Conservation (phyloP, 2,113 vertebrate genomes). For the Phoxinus phoxinus region DNA sequence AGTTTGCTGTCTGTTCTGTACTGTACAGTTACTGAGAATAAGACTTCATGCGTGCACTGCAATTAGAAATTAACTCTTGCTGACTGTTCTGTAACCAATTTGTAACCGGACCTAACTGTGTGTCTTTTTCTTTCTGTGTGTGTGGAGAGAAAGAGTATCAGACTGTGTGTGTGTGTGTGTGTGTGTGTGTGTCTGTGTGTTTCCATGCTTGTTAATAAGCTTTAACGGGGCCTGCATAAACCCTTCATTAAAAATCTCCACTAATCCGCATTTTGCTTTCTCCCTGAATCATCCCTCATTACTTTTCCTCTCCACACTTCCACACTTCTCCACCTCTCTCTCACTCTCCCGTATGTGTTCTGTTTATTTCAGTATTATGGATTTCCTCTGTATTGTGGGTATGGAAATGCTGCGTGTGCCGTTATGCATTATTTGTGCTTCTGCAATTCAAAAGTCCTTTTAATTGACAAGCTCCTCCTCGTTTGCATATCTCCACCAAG, state of each 20-base stretch:
- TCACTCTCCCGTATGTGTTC: neutral
- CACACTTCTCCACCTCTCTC: slow-evolving; percentile 14
- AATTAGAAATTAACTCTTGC: slow-evolving; percentile 63
- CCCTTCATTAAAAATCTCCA: slow-evolving; percentile 60
- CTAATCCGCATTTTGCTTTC: slow-evolving; percentile 47
- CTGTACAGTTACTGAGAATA: slow-evolving; percentile 75
- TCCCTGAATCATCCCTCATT: slow-evolving; percentile 44
- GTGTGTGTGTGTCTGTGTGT: neutral
- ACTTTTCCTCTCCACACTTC: slow-evolving; percentile 65
- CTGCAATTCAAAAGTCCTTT: slow-evolving; percentile 59
- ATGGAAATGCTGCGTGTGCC: slow-evolving; percentile 71
- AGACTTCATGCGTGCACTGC: slow-evolving; percentile 75
- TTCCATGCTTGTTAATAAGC: slow-evolving; percentile 73
- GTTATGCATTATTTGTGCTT: slow-evolving; percentile 72
- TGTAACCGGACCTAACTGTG: slow-evolving; percentile 23
- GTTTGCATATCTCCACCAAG: slow-evolving; percentile 51
- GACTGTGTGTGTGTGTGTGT: neutral
- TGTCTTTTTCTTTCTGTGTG: slow-evolving; percentile 13
- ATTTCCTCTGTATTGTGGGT: slow-evolving; percentile 56
- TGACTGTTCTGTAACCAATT: slow-evolving; percentile 6
- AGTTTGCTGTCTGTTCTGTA: slow-evolving; percentile 60
- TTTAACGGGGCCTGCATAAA: slow-evolving; percentile 74
- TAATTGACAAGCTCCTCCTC: slow-evolving; percentile 59
- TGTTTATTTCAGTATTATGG: slow-evolving; percentile 12
- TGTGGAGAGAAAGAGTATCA: neutral